These are phyloP conservation scores for Venusia cambrica DNA, from an alignment of 2,888 invertebrate genomes.

Conservation along the genomic window DNA sequence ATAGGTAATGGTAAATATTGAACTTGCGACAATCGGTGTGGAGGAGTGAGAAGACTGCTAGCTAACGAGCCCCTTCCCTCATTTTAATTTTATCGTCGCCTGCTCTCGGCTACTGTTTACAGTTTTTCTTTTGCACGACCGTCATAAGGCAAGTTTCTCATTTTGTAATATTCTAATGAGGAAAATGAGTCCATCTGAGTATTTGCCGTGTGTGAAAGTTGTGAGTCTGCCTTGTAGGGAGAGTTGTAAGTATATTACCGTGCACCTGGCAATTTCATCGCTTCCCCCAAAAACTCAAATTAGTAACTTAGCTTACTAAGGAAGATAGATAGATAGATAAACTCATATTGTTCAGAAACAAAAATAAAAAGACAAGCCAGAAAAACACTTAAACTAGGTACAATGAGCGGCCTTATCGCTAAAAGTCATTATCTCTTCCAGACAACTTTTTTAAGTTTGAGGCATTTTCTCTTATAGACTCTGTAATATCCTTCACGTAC, in stretches of 20 bases:
- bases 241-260: background rate
- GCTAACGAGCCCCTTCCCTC: constrained; percentile 69
- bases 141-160: constrained; percentile 49
- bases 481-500: too few relatives aligned
- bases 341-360: too few relatives aligned
- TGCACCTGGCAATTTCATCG: too few relatives aligned
- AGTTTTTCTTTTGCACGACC: constrained; percentile 54
- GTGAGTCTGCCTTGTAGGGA: constrained; percentile 1
- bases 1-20: constrained; percentile 47
- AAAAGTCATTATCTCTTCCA: too few relatives aligned
- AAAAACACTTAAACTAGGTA: too few relatives aligned
- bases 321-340: too few relatives aligned
- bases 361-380: too few relatives aligned
- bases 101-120: constrained; percentile 54
- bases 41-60: constrained; percentile 56
- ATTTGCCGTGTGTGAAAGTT: constrained; percentile 7
- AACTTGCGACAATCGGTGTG: constrained; percentile 65
- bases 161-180: constrained; percentile 53
- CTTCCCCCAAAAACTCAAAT: too few relatives aligned
- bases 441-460: too few relatives aligned
- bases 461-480: too few relatives aligned
- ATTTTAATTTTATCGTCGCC: constrained; percentile 69
- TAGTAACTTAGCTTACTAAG: too few relatives aligned
- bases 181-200: constrained; percentile 25
- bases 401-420: too few relatives aligned